Conservation (phyloP, 2,888 invertebrate species). For the Coleophora flavipennella region DNA sequence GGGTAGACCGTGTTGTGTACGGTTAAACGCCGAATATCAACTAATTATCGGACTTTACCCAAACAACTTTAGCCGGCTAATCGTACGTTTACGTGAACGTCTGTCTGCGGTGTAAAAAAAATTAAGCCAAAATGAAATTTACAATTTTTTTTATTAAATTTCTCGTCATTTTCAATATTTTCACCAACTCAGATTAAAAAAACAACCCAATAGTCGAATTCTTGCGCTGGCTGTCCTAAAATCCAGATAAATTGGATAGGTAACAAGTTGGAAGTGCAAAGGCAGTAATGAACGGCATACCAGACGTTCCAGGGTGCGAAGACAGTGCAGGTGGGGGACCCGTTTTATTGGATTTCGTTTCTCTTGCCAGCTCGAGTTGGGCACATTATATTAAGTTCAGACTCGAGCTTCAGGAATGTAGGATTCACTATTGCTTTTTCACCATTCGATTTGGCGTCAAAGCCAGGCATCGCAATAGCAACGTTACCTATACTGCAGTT, state of each 20-base stretch:
- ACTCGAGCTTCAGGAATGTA: slow-evolving; percentile 9
- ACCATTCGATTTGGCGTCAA: too few relatives aligned
- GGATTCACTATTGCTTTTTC: not conserved
- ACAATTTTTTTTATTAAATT: not conserved
- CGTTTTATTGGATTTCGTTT: slow-evolving; percentile 56
- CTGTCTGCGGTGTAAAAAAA: not conserved
- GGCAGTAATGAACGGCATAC: slow-evolving; percentile 59
- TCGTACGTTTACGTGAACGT: too few relatives aligned
- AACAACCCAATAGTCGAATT: slow-evolving; percentile 19
- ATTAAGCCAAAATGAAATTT: not conserved
- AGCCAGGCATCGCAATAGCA: too few relatives aligned
- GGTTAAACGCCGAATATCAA: too few relatives aligned
- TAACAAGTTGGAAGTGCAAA: slow-evolving; percentile 51
- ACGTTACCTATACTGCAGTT: too few relatives aligned
- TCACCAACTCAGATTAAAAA: slow-evolving; percentile 29
- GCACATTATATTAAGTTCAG: slow-evolving; percentile 43
- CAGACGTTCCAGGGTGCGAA: slow-evolving; percentile 43
- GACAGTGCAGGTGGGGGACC: slow-evolving; percentile 43
- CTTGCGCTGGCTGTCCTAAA: slow-evolving; percentile 28
- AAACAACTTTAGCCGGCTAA: too few relatives aligned
- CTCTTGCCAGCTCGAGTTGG: slow-evolving; percentile 26
- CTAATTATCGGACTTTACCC: too few relatives aligned
- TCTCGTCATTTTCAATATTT: not conserved
- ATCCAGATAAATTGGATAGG: slow-evolving; percentile 47
- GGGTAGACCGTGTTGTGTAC: too few relatives aligned